Evolutionary conservation across 2,888 invertebrate genomes (phyloP).

Genomic region (Lasioglossum figueresi): DNA sequence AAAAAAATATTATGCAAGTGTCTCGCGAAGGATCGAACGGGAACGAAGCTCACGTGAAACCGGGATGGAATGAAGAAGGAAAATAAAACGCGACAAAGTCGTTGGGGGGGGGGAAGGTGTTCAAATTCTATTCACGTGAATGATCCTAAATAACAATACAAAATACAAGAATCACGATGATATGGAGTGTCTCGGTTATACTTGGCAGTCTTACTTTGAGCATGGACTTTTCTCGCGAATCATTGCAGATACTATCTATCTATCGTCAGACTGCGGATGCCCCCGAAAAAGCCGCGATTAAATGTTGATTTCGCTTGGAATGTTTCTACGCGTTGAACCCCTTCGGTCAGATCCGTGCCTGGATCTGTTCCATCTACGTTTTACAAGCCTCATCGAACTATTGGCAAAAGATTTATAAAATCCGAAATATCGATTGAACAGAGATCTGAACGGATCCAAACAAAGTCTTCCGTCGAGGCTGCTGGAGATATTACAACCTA

Average conservation of each 20-base stretch:
- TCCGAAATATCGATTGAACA: neutral
- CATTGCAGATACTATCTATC: slow-evolving; percentile 12
- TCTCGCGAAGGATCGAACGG: neutral
- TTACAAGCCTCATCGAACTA: neutral
- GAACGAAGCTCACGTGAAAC: slow-evolving; percentile 25
- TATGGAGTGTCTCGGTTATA: slow-evolving; percentile 62
- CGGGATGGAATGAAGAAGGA: slow-evolving; percentile 17
- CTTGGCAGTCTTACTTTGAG: slow-evolving; percentile 79
- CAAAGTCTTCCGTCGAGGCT: neutral
- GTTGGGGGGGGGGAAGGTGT: neutral
- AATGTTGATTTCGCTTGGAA: neutral
- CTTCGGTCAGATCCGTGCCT: neutral
- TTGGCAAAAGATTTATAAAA: slow-evolving; percentile 5
- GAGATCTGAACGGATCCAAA: neutral
- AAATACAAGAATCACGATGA: slow-evolving; percentile 62
- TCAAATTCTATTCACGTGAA: slow-evolving; percentile 50
- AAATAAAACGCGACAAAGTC: slow-evolving; percentile 1
- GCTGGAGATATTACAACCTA: neutral
- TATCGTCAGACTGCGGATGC: neutral
- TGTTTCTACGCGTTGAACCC: neutral
- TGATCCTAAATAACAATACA: slow-evolving; percentile 56
- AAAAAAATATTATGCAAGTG: slow-evolving; percentile 51
- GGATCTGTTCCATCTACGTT: neutral
- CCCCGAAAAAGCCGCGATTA: neutral
- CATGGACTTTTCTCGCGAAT: slow-evolving; percentile 62